Evolutionary conservation across 2,888 invertebrate species (phyloP).

Genomic region (Leptinotarsa peninsularis): DNA sequence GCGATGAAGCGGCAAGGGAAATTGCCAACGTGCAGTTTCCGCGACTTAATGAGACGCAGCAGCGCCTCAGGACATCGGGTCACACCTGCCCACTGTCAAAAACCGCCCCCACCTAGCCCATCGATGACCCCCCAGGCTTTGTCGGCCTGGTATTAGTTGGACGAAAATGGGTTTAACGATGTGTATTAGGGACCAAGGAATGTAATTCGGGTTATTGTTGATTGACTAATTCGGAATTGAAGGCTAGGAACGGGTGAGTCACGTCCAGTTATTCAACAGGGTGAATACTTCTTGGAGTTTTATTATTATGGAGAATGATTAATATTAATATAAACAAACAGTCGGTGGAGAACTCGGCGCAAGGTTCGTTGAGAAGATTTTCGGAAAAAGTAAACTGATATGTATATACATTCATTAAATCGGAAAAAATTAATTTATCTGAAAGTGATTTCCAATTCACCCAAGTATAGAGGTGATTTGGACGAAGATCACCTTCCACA

Average conservation of each 20-base stretch:
- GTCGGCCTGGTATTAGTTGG: slow-evolving; percentile 2
- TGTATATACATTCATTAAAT: too few relatives aligned
- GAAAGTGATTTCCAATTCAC: too few relatives aligned
- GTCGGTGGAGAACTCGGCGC: too few relatives aligned
- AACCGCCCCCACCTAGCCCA: slow-evolving; percentile 24
- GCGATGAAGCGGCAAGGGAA: slow-evolving; percentile 65
- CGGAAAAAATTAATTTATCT: too few relatives aligned
- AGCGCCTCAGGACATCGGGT: slow-evolving; percentile 59
- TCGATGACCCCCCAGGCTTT: slow-evolving; percentile 17
- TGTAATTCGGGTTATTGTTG: slow-evolving; percentile 13
- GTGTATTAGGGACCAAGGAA: slow-evolving; percentile 9
- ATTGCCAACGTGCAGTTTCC: slow-evolving; percentile 68
- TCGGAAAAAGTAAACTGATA: too few relatives aligned
- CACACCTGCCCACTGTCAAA: slow-evolving; percentile 43
- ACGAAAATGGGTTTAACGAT: slow-evolving; percentile 14
- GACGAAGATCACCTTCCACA: too few relatives aligned
- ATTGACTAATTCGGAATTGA: slow-evolving; percentile 10
- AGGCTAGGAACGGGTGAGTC: not conserved
- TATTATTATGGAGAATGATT: not conserved
- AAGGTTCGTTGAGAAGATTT: too few relatives aligned
- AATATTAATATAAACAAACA: too few relatives aligned
- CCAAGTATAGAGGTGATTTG: too few relatives aligned
- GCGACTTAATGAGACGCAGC: slow-evolving; percentile 65
- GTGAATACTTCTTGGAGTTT: not conserved
- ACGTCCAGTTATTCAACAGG: not conserved